Percentiles rank a stretch among this genome's conserved stretches.
Evolutionary conservation across 2,113 vertebrate genomes (phyloP).

Genomic region (Arothron firmamentum): DNA sequence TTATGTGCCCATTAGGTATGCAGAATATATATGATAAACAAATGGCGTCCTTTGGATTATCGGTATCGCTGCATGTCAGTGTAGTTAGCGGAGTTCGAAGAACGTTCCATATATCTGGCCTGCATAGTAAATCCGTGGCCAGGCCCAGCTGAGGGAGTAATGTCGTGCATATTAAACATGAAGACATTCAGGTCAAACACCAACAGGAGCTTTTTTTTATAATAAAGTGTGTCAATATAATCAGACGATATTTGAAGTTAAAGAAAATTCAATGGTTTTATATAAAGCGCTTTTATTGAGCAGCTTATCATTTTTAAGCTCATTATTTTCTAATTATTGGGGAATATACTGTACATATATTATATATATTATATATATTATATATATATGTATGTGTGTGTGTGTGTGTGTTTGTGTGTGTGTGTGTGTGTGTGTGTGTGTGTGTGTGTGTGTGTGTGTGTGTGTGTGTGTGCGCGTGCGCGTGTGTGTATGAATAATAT

Average conservation of each 20-base stretch:
- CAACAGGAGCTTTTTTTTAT: conserved; percentile 29
- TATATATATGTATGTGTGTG: no score
- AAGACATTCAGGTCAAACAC: conserved; percentile 43
- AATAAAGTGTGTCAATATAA: conserved; percentile 60
- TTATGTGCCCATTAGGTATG: conserved; percentile 21
- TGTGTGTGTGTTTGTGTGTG: no score
- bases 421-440: no score
- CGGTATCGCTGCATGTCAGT: neutral
- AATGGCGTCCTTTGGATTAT: neutral
- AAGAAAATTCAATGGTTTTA: no score
- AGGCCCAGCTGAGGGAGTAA: conserved; percentile 29
- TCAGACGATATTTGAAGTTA: conserved; percentile 48
- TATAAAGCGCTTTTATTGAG: conserved; percentile 60
- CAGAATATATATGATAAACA: conserved; percentile 2
- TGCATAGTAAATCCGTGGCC: conserved; percentile 15
- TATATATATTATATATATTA: no score
- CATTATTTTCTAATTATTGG: conserved; percentile 73
- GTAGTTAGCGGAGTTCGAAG: neutral
- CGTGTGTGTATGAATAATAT: no score
- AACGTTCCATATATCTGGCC: conserved; percentile 7
- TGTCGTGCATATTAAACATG: conserved; percentile 32
- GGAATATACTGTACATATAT: conserved; percentile 22
- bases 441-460: no score
- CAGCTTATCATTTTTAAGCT: conserved; percentile 63
- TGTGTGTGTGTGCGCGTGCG: no score